Base-by-base conservation (phyloP, 2,113 vertebrate genomes). In the Platichthys stellatus region DNA sequence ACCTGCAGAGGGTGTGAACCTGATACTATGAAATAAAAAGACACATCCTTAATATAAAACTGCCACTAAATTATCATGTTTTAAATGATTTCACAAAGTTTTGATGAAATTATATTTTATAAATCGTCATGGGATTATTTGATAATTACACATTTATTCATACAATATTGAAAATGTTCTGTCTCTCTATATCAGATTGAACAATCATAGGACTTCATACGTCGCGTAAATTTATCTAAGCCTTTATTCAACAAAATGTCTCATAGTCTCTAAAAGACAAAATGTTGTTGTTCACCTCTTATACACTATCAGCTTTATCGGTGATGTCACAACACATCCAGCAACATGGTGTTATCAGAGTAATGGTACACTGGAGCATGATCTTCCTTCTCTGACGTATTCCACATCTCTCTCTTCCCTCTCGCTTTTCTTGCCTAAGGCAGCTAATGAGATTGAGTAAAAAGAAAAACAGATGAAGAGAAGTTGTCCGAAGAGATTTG, bases 241-340 rank as follows among this genome's bases (percentile, higher is more conserved):
- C 45, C 47, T 63, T 51, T 15, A 17, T 0, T 26, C n/a, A 74
- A 63, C 59, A 58, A 56, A 63, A 53, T 5, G 13, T 28, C 49
- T 73, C 31, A 4, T 54, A 24, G 14, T 40, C 43, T 58, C 54
- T 49, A 11, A 7, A 18, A 77, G 64, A 43, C 40, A 58, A 62
- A 49, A 21, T 60, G 21, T 65, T 78, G n/a, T 23, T 56, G 21
- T 56, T 24, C 49, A 53, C 49, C 49, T 7, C 45, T 17, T 47
- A 6, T 26, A 23, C 21, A 24, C 3, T 47, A 23, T 24, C 62
- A 20, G 17, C 23, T 28, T 31, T 1, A 67, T 75, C 40, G 31
- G 49, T n/a, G 24, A 45, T 87, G 86, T 85, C 81, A 81, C 74
- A 84, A 53, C 59, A 75, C 68, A 80, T 81, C 69, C 8, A 61